Evolutionary conservation across 1,140 invertebrate species (phyloP), one percentile per base, ranked within the genome.

Genomic region (Manduca sexta): DNA sequence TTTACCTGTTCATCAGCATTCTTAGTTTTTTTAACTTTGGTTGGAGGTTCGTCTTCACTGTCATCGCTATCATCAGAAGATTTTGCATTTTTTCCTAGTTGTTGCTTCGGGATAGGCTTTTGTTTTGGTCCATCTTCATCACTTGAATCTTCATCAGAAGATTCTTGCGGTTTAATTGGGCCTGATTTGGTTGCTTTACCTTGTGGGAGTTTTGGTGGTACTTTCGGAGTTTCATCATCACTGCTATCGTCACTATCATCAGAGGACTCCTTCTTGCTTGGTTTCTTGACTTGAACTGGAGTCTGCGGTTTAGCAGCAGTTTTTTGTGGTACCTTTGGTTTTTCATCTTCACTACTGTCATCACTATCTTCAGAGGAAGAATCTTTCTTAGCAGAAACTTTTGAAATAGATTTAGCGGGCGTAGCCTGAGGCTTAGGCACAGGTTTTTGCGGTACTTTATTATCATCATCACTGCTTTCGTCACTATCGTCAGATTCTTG

Each of bases 321-420:
- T 40, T 59, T 63, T n/a, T 29, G 42, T 14, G 17, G 5, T 33
- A 29, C 11, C 49, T 64, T 64, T 12, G 56, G 50, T 18, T 56
- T 56, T 29, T 60, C 54, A 52, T 64, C 54, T 41, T 56, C 52
- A 53, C 52, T 55, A 13, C 56, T 59, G 8, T 72, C 69, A 53
- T 71, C 69, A 60, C 71, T 74, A 33, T 74, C 69, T 15, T 68
- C 71, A 48, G 65, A 69, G 12, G 71, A 69, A 12, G 59, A 56
- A 33, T 68, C 49, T 52, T 71, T 68, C 45, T 60, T 60, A 30
- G 41, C 52, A 37, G 49, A 10, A 45, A 47, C 51, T 34, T 49
- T 51, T 8, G 37, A 18, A 18, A 47, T 42, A 35, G 50, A 50
- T 39, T 68, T 69, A 12, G 49, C 49, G 11, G 54, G 51, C 10